These are phyloP conservation scores for Pogona vitticeps DNA, from an alignment of 2,113 vertebrate genomes.

Conservation along the genomic window DNA sequence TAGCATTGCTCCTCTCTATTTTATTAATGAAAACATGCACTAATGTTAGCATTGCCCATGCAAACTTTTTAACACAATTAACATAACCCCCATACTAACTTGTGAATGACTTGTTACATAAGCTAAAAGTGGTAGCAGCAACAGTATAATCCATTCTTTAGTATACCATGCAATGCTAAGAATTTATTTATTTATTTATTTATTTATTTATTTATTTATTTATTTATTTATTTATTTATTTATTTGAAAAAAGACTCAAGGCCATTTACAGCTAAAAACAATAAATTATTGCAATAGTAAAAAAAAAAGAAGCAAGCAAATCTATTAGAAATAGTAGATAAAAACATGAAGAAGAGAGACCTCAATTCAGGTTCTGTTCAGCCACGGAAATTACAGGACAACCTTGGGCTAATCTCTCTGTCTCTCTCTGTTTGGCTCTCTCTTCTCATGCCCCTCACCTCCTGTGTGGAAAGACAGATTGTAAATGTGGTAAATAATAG, in stretches of 20 bases:
- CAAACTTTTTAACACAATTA: conserved; percentile 20
- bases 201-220: too few species aligned
- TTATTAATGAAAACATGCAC: conserved; percentile 13
- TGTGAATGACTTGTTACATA: neutral
- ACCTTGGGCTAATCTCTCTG: neutral
- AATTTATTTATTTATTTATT: too few species aligned
- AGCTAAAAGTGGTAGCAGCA: too few species aligned
- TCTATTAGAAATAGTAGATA: too few species aligned
- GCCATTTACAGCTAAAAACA: too few species aligned
- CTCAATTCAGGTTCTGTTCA: neutral
- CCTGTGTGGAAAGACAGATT: neutral
- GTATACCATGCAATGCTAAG: too few species aligned
- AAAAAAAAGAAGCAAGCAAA: too few species aligned
- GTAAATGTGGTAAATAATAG: neutral
- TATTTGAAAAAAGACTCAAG: too few species aligned
- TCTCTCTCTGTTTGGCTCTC: neutral
- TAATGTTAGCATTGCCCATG: conserved; percentile 24
- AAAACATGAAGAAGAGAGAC: neutral
- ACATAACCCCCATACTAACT: neutral
- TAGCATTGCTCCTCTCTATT: conserved; percentile 32
- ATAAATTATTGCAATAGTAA: too few species aligned
- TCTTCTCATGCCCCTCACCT: neutral
- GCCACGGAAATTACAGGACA: neutral
- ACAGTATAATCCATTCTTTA: too few species aligned
- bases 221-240: too few species aligned